Conservation (phyloP, 2,797 vertebrate species). For the Cyprinella venusta region DNA sequence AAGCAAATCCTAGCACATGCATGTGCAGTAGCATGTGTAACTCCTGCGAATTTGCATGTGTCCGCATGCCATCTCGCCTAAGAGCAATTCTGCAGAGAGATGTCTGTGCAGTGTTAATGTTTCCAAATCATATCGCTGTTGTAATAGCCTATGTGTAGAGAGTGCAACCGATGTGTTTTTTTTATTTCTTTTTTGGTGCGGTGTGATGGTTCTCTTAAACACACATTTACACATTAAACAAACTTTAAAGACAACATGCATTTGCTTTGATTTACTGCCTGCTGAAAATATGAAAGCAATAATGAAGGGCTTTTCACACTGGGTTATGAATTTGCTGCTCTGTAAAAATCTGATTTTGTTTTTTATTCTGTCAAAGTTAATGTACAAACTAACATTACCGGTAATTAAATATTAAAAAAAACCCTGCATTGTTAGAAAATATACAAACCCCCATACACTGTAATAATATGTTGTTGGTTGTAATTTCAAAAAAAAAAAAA, state of each 20-base stretch:
- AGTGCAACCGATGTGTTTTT: no score
- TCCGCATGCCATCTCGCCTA: background rate
- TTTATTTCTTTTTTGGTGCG: no score
- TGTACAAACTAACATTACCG: no score
- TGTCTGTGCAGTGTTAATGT: background rate
- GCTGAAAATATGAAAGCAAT: background rate
- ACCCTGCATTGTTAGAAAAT: no score
- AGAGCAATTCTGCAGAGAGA: background rate
- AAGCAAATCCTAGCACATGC: background rate
- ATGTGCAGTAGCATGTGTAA: background rate
- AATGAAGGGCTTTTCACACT: background rate
- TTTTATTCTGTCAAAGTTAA: no score
- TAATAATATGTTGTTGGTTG: no score
- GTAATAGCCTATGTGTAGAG: background rate
- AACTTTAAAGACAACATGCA: background rate
- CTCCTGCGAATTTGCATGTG: background rate
- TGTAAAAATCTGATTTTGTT: no score
- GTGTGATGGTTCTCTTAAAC: no score
- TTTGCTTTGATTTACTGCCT: background rate
- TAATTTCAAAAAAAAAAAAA: no score
- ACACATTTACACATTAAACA: background rate
- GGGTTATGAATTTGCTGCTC: background rate
- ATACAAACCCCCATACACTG: no score
- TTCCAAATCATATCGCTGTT: constrained; percentile 3
- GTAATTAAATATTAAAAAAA: no score